Evolutionary conservation across 2,888 invertebrate species (phyloP).

Genomic region (Sminthurinus aureus): DNA sequence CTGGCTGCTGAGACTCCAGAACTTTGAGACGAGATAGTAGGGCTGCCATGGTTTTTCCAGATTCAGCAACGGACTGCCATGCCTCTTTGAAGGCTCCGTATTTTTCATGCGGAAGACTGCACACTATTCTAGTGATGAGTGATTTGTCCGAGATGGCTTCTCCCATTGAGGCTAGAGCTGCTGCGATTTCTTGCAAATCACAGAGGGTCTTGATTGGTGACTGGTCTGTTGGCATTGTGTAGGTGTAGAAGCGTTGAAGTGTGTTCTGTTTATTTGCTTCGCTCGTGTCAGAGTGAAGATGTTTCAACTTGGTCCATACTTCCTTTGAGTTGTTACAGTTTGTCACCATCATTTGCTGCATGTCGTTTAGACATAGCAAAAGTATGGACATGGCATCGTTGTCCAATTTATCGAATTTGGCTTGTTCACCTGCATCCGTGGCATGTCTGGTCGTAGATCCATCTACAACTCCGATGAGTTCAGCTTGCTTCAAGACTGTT

Average conservation of each 20-base stretch:
- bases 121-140: slow-evolving; percentile 3
- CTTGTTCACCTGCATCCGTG: neutral
- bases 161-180: neutral
- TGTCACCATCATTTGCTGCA: neutral
- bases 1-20: too few species aligned
- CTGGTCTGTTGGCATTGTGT: neutral
- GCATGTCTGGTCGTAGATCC: neutral
- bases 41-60: neutral
- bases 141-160: neutral
- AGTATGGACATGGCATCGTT: neutral
- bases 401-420: neutral
- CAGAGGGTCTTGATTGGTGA: neutral
- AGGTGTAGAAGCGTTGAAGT: neutral
- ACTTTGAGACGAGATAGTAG: neutral
- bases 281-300: neutral
- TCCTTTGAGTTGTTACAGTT: neutral
- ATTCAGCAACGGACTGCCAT: slow-evolving; percentile 12
- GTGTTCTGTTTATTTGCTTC: slow-evolving; percentile 4
- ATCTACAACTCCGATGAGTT: neutral
- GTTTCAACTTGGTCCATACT: neutral
- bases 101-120: neutral
- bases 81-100: slow-evolving; percentile 14
- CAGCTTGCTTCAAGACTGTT: neutral
- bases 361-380: neutral
- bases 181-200: neutral